phyloP scores from a whole-genome alignment of 2,113 vertebrate species.

The Pituophis catenifer region DNA sequence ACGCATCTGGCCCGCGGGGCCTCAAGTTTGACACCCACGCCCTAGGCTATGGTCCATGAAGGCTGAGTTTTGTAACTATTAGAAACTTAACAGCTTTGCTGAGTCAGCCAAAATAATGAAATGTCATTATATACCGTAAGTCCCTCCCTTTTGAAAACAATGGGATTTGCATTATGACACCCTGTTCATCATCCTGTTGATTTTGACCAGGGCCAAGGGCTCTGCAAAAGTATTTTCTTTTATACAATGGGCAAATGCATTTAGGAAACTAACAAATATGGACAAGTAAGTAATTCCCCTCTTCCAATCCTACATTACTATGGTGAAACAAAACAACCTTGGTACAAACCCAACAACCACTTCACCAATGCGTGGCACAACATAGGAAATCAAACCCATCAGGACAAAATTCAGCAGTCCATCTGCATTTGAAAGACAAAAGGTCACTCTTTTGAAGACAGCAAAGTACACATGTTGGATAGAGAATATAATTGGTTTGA shows the following conservation, averaged over 20 bases:
- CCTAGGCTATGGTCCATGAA: neutral
- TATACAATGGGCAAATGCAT: neutral
- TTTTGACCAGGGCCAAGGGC: neutral
- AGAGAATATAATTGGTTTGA: neutral
- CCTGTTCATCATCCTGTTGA: neutral
- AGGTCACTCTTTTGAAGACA: neutral
- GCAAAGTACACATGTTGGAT: neutral
- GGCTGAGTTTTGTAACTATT: neutral
- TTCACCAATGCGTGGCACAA: neutral
- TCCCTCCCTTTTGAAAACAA: neutral
- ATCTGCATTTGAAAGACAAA: neutral
- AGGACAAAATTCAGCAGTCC: neutral
- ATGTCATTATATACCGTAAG: neutral
- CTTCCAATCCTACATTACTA: neutral
- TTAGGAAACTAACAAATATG: neutral
- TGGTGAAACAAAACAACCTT: neutral
- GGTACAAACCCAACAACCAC: neutral
- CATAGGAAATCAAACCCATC: neutral
- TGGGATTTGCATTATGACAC: neutral
- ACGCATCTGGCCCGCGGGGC: no score
- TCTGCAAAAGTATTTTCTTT: neutral
- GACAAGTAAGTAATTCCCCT: neutral
- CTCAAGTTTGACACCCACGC: no score
- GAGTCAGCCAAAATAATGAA: neutral
- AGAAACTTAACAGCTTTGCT: neutral